Evolutionary conservation across 2,797 vertebrate species (phyloP).

Genomic region (Gymnothorax reevesii): DNA sequence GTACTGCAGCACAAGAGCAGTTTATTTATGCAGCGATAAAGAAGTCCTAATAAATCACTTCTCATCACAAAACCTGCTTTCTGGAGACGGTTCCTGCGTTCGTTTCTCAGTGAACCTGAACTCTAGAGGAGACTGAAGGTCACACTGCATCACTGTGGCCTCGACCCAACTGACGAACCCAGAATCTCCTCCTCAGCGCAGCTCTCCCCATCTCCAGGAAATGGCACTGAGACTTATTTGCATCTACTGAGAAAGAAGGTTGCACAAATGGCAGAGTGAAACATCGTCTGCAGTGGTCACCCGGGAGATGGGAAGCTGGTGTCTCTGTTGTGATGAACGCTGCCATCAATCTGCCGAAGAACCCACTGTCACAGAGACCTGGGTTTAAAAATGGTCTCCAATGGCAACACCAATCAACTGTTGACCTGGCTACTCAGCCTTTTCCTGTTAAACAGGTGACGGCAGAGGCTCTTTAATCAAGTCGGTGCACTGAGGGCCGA

Average conservation of each 20-base stretch:
- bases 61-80: neutral
- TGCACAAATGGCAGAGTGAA: neutral
- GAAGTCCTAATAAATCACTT: neutral
- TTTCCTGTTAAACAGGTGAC: conserved; percentile 49
- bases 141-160: neutral
- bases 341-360: conserved; percentile 7
- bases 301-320: neutral
- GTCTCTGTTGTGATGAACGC: neutral
- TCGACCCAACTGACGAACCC: neutral
- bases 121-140: neutral
- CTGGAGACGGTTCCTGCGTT: neutral
- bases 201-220: neutral
- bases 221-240: neutral
- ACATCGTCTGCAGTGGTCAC: neutral
- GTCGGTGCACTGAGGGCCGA: neutral
- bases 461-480: conserved; percentile 23
- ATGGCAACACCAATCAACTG: conserved; percentile 28
- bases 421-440: neutral
- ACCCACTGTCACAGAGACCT: conserved; percentile 19
- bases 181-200: neutral
- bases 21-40: neutral
- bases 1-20: no score
- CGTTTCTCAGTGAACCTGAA: neutral
- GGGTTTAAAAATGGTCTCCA: conserved; percentile 20
- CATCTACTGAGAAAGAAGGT: neutral